Base-by-base conservation (phyloP, 2,797 vertebrate genomes). In the Pipistrellus nathusii region DNA sequence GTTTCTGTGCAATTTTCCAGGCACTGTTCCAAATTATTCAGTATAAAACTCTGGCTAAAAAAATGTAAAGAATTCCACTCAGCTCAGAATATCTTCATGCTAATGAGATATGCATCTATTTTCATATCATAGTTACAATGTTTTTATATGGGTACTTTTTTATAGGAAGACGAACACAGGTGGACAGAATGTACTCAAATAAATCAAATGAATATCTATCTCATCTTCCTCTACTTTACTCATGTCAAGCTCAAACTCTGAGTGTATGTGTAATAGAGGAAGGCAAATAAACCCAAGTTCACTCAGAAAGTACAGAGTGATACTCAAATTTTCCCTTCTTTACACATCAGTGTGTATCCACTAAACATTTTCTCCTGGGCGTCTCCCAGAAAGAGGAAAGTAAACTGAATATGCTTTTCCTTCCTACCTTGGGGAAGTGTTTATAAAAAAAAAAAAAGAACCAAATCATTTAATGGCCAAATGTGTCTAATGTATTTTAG, bases 1-100 rank as follows among this genome's bases (percentile, higher is more conserved):
- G 32, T 46, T 91, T 81, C 91, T 80, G 30, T 87, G 69, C 30
- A 81, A 27, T 77, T 95, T 95, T 30, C 38, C 32, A 94, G 92
- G 78, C 83, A 68, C 59, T 9, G 1, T 82, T 96, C 57, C 78
- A 95, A 92, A 95, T 88, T 59, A 84, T 64, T 92, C 48, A 57
- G 15, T 32, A 77, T 77, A 69, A 92, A 86, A 84, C 27, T 14
- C 77, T 69, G 71, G 30, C 77, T 32, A 51, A 96, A 94, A 87
- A 46, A 81, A 87, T 57, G 53, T 84, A 53, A 83, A 77, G 78
- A 94, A 59, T 92, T 35, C 4, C 51, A 83, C 66, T 88, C 64
- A 48, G 55, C 75, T 84, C 71, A 92, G 71, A 94, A 92, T 77
- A 93, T 21, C 18, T 92, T 10, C 46, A 64, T 48, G 46, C n/a